A percentile compares a stretch with the other conserved stretches of the same genome.
Conservation (phyloP, 64 coral and sea anemone species). For the Astreopora myriophthalma region DNA sequence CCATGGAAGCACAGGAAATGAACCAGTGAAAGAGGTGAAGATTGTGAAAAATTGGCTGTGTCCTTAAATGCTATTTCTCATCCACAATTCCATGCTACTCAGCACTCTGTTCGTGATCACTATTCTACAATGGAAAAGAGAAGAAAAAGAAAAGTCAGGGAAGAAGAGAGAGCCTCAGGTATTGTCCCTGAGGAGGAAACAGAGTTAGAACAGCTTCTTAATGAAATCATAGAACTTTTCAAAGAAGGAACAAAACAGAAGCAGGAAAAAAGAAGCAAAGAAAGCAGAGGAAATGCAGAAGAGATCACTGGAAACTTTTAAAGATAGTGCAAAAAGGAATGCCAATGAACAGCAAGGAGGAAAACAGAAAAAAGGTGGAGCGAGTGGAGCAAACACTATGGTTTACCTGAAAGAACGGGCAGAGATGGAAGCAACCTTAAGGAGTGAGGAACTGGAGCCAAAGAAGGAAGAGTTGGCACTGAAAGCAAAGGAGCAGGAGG, state of each 20-base stretch:
- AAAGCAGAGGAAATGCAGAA: constrained; percentile 26
- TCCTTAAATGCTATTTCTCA: constrained; percentile 2
- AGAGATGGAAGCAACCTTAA: background rate
- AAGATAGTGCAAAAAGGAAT: constrained; percentile 16
- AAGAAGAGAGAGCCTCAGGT: constrained; percentile 53
- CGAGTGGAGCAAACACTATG: background rate
- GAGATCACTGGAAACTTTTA: constrained; percentile 32
- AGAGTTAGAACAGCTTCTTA: background rate
- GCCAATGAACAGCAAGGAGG: background rate
- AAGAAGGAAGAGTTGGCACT: background rate
- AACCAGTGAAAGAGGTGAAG: constrained; percentile 16
- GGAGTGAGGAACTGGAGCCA: background rate
- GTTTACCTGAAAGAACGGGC: background rate
- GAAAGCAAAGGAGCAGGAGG: background rate
- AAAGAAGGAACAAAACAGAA: constrained; percentile 2
- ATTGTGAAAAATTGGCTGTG: constrained; percentile 29
- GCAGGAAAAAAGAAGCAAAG: background rate
- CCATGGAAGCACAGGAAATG: constrained; percentile 50
- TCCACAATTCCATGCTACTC: constrained; percentile 1
- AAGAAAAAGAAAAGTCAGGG: constrained; percentile 1
- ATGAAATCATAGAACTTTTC: background rate
- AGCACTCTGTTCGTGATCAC: constrained; percentile 14
- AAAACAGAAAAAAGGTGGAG: background rate
- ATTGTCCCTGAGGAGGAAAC: constrained; percentile 39
- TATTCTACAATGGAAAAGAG: constrained; percentile 1